Conservation (phyloP, 2,888 invertebrate genomes). For the Patella caerulea region DNA sequence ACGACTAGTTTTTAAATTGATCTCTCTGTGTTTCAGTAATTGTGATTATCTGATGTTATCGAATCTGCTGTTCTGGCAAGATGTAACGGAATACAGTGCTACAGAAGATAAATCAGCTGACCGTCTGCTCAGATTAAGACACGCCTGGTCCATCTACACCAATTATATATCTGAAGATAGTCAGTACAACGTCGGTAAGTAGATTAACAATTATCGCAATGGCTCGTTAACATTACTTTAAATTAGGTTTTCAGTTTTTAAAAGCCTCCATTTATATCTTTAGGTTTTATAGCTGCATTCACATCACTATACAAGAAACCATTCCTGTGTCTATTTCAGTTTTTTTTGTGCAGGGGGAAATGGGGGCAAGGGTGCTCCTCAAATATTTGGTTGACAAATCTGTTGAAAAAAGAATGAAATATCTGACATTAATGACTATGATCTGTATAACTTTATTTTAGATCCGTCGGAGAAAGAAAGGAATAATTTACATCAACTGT, state of each 20-base stretch:
- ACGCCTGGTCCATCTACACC: slow-evolving; percentile 70
- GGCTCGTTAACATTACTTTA: too few species aligned
- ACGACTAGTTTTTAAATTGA: too few species aligned
- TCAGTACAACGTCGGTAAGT: slow-evolving; percentile 60
- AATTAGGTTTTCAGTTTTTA: too few species aligned
- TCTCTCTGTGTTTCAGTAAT: slow-evolving; percentile 41
- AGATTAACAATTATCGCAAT: too few species aligned
- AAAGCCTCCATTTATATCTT: too few species aligned
- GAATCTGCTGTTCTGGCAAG: slow-evolving; percentile 68
- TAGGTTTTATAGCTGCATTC: too few species aligned
- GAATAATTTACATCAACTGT: slow-evolving; percentile 50
- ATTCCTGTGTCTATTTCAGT: too few species aligned
- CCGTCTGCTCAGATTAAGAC: slow-evolving; percentile 63
- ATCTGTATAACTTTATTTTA: slow-evolving; percentile 26
- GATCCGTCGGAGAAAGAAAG: slow-evolving; percentile 53
- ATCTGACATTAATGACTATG: too few species aligned
- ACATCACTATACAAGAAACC: too few species aligned
- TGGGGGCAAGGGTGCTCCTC: too few species aligned
- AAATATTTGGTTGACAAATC: neutral
- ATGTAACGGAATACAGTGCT: slow-evolving; percentile 68
- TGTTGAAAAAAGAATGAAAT: too few species aligned
- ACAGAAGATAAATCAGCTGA: slow-evolving; percentile 67
- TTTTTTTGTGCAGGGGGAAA: too few species aligned
- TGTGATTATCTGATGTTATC: slow-evolving; percentile 51
- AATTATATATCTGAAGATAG: slow-evolving; percentile 61